Base-by-base conservation (phyloP, 1,140 invertebrate species). In the Temnothorax longispinosus region DNA sequence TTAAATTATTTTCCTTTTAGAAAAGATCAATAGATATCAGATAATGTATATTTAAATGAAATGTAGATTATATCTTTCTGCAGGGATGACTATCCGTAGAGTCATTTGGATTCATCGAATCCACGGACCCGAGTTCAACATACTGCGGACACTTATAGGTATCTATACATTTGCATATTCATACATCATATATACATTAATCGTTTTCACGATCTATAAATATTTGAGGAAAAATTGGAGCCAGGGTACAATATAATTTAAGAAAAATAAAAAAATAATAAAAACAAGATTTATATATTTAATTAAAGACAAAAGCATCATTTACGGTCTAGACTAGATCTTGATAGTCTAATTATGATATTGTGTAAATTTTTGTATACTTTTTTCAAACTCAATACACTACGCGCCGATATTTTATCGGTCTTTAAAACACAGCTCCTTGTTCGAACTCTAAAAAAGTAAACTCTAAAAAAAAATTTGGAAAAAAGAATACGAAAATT, bases 21-120 rank as follows among this genome's bases (percentile, higher is more conserved):
- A 21, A 15, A 47, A 35, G 6, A 75, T 58, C 35, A 15, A 35
- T 32, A 60, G 11, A 50, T 5, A 11, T 50, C 18, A n/a, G 41
- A 47, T 50, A 58, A 62, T 47, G n/a, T 7, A 54, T 75, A 75
- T 75, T 56, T 56, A 38, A 75, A 50, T 75, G 21, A 54, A 35
- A 18, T 54, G 32, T 54, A 52, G 4, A 8, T 35, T 38, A 72
- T 54, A 72, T 35, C 0, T 65, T 38, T 18, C 7, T 18, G 62
- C 1, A 65, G 62, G 18, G 18, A 65, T 65, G 35, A 64, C 18
- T 64, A 8, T 65, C 8, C 35, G 35, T 35, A 41, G 7, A 38
- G 6, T 64, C 15, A 65, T 41, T 65, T 65, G 7, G 7, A 13
- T 64, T 64, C 38, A 64, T 35, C 18, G 18, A 62, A 62, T 32